Conservation (phyloP, 2,888 invertebrate genomes). For the Quadroppia sp. region DNA sequence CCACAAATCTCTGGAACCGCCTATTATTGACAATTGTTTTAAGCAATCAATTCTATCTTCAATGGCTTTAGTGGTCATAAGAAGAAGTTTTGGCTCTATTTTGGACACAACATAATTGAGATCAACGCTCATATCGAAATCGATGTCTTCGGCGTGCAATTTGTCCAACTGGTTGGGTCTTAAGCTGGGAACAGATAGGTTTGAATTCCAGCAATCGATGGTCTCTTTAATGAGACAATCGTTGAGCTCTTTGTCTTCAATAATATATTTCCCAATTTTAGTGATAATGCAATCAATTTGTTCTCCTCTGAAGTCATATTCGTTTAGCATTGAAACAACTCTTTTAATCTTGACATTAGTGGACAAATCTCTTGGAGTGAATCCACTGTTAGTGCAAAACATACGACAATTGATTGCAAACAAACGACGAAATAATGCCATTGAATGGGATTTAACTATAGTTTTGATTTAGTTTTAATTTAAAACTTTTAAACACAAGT, state of each 20-base stretch:
- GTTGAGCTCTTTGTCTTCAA: conserved; percentile 11
- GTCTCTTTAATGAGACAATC: not conserved
- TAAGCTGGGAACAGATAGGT: not conserved
- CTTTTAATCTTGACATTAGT: not conserved
- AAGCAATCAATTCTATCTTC: conserved; percentile 16
- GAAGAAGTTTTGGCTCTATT: conserved; percentile 35
- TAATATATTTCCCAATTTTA: conserved; percentile 12
- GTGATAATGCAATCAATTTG: conserved; percentile 28
- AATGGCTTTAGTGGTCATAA: conserved; percentile 23
- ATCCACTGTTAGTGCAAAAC: not conserved
- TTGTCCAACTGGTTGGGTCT: conserved; percentile 10
- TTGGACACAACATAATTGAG: conserved; percentile 21
- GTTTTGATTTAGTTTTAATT: not conserved
- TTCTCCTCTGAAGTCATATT: conserved; percentile 13
- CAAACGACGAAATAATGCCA: not conserved
- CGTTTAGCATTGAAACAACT: not conserved
- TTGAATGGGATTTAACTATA: not conserved
- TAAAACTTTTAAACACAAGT: not conserved
- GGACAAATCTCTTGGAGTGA: not conserved
- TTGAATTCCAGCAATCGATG: conserved; percentile 26
- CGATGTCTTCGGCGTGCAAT: conserved; percentile 18
- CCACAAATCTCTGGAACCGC: conserved; percentile 41
- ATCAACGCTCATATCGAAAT: conserved; percentile 6
- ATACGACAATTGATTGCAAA: not conserved
- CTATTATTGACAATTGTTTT: conserved; percentile 17